A percentile compares a stretch with the other conserved stretches of the same genome.
Evolutionary conservation across 2,888 invertebrate genomes (phyloP).

Genomic region (Drosophila anceps): DNA sequence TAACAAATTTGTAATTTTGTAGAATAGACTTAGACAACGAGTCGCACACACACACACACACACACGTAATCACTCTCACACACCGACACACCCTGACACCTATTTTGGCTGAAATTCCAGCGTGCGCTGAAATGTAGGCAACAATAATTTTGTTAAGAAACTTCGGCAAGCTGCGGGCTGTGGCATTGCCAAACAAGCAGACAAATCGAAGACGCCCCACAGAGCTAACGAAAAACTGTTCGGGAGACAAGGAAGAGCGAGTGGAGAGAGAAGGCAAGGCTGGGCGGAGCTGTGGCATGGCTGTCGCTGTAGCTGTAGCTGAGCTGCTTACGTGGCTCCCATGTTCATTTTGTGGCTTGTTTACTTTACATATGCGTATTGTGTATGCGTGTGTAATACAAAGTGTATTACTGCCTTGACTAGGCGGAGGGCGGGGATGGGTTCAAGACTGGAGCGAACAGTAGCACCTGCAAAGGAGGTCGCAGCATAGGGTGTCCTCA

Average conservation of each 20-base stretch:
- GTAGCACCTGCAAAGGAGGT: slow-evolving; percentile 1
- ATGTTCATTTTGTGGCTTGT: slow-evolving; percentile 78
- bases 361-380: slow-evolving; percentile 73
- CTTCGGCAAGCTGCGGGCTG: slow-evolving; percentile 47
- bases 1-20: slow-evolving; percentile 78
- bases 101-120: slow-evolving; percentile 20
- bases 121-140: slow-evolving; percentile 62
- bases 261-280: background rate
- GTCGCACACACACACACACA: background rate
- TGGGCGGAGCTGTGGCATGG: background rate
- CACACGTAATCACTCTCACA: background rate
- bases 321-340: slow-evolving; percentile 46
- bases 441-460: background rate
- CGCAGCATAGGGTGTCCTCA: slow-evolving; percentile 34
- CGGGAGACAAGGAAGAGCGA: background rate
- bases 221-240: background rate
- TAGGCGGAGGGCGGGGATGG: background rate
- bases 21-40: slow-evolving; percentile 66
- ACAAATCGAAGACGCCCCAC: slow-evolving; percentile 66
- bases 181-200: slow-evolving; percentile 42
- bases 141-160: slow-evolving; percentile 69
- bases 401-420: slow-evolving; percentile 24
- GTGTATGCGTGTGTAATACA: slow-evolving; percentile 55
- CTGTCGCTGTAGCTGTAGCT: slow-evolving; percentile 19
- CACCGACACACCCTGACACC: slow-evolving; percentile 1